These are phyloP conservation scores for Gisinianus flammeolus DNA, from an alignment of 2,888 invertebrate species.

Conservation along the genomic window DNA sequence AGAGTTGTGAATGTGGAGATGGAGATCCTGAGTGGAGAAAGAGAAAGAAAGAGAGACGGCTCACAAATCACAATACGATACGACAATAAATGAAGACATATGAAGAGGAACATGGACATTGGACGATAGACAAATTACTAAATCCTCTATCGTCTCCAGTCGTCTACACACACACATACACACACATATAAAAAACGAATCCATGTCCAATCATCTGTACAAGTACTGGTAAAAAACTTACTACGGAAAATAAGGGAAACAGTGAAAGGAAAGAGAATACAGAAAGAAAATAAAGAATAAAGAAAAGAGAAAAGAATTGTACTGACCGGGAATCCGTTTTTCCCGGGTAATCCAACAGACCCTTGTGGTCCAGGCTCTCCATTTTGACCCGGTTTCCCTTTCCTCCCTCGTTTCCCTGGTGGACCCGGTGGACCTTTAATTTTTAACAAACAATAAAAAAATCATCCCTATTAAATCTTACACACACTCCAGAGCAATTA, in stretches of 20 bases:
- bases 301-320: not conserved
- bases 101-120: not conserved
- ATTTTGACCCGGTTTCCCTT: constrained; percentile 85
- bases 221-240: too few relatives aligned
- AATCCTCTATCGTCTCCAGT: too few relatives aligned
- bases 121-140: too few relatives aligned
- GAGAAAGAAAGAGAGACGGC: not conserved
- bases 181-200: too few relatives aligned
- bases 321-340: constrained; percentile 88
- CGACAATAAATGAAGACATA: too few relatives aligned
- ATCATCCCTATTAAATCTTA: too few relatives aligned
- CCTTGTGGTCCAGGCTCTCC: constrained; percentile 82
- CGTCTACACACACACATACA: too few relatives aligned
- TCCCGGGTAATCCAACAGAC: constrained; percentile 79
- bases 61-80: too few relatives aligned
- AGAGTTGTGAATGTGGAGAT: not conserved
- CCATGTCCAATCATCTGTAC: too few relatives aligned
- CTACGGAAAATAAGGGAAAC: too few relatives aligned
- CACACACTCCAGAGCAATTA: too few relatives aligned
- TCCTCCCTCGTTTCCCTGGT: constrained; percentile 68
- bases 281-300: too few relatives aligned
- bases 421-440: constrained; percentile 35
- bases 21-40: not conserved
- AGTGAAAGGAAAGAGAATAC: not conserved
- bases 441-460: constrained; percentile 7